These are phyloP conservation scores for Thermophis baileyi DNA, from an alignment of 2,113 vertebrate genomes.

Conservation along the genomic window DNA sequence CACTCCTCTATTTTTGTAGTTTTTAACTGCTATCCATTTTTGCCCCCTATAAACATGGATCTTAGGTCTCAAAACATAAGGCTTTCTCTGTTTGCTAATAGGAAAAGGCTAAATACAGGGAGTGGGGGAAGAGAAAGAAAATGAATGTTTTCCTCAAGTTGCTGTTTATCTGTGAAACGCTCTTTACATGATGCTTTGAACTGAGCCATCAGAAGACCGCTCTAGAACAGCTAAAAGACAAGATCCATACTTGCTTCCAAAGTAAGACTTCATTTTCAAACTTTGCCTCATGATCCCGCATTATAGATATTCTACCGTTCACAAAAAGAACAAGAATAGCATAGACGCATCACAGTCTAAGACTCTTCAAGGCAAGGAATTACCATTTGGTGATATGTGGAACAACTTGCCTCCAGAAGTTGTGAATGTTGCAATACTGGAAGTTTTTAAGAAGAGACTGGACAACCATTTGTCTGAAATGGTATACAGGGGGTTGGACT, in stretches of 20 bases:
- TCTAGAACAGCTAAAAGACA: background rate
- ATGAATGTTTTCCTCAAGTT: background rate
- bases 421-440: no score
- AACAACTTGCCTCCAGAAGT: no score
- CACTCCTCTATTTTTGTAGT: slow-evolving; percentile 80
- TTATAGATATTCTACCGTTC: background rate
- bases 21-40: slow-evolving; percentile 64
- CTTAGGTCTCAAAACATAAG: background rate
- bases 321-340: background rate
- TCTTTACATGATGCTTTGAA: background rate
- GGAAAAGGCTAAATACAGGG: background rate
- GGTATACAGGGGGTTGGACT: no score
- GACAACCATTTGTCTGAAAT: no score
- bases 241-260: background rate
- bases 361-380: background rate
- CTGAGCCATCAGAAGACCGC: background rate
- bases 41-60: slow-evolving; percentile 48
- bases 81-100: background rate
- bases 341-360: background rate
- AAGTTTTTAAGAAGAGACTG: no score
- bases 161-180: background rate
- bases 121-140: background rate
- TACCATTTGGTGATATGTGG: background rate
- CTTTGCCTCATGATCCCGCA: no score
- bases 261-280: background rate